These are phyloP conservation scores for Eptesicus fuscus DNA, from an alignment of 2,113 vertebrate species.

Conservation along the genomic window DNA sequence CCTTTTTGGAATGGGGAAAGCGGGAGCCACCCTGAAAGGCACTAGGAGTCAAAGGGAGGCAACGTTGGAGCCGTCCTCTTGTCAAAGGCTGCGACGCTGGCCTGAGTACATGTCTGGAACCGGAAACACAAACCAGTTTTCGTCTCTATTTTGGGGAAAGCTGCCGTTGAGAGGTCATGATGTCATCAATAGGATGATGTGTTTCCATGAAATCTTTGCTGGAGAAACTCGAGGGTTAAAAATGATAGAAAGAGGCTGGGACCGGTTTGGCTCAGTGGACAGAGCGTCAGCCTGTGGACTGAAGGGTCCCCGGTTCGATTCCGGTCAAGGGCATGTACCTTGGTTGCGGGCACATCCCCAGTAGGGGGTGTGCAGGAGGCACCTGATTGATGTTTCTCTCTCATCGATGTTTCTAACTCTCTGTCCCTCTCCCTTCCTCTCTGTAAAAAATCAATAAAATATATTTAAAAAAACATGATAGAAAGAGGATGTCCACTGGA, in stretches of 20 bases:
- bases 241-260: not conserved
- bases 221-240: not conserved
- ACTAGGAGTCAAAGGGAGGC: not conserved
- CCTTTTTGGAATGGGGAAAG: slow-evolving; percentile 48
- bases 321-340: too few relatives aligned
- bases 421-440: too few relatives aligned
- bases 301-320: too few relatives aligned
- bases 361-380: too few relatives aligned
- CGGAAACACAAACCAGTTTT: not conserved
- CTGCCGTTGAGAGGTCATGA: not conserved
- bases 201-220: not conserved
- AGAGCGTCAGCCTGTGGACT: too few relatives aligned
- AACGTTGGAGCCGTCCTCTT: slow-evolving; percentile 1
- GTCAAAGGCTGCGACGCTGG: slow-evolving; percentile 3
- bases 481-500: not conserved
- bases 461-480: too few relatives aligned
- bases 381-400: too few relatives aligned
- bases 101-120: slow-evolving; percentile 4
- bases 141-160: not conserved
- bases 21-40: slow-evolving; percentile 8
- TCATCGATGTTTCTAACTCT: too few relatives aligned
- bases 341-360: too few relatives aligned
- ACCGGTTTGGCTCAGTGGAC: too few relatives aligned
- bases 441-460: too few relatives aligned
- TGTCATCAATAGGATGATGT: slow-evolving; percentile 20